Base-by-base conservation (phyloP, 2,113 vertebrate species). In the Pachycephala philippinensis region DNA sequence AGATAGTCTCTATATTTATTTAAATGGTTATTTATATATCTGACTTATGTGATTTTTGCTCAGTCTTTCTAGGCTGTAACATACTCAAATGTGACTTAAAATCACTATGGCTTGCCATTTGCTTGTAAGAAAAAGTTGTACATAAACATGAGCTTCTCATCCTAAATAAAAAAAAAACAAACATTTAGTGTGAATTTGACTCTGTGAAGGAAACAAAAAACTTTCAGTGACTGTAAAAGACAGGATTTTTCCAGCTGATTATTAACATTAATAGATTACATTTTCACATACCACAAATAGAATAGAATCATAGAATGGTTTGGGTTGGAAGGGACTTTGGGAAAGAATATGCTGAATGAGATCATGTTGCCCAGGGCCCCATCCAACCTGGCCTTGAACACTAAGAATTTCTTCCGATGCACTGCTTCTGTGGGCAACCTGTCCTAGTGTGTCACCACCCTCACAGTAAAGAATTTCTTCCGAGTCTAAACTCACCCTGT, bases 361-460 rank as follows among this genome's bases (percentile, higher is more conserved):
- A 54, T 42, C 24, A 68, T 14, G 16, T 60, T 47, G 7, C 13
- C 24, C 53, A 53, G 13, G 17, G 39, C 9, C 33, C 13, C 44
- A n/a, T 2, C 19, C 23, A 82, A 3, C 28, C 14, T 61, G 40
- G 11, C 30, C 39, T 54, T 47, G 40, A 61, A 49, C 26, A 16
- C n/a, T n/a, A n/a, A n/a, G n/a, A n/a, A n/a, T n/a, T n/a, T n/a
- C n/a, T n/a, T n/a, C n/a, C n/a, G n/a, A n/a, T n/a, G n/a, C n/a
- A 27, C 47, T 0, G 0, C 17, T 76, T 50, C 47, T 61, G 5
- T 49, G 30, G 21, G 6, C 21, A 42, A 3, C 17, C 8, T 69
- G 30, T 69, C 15, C 17, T 23, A 31, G 54, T 54, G 30, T 40
- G 40, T 76, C 40, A 61, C 6, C 17, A 31, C 10, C 7, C 20